A percentile compares a stretch with the other conserved stretches of the same genome.
These are phyloP conservation scores for Columba livia DNA, from an alignment of 2,113 vertebrate species.

Conservation along the genomic window DNA sequence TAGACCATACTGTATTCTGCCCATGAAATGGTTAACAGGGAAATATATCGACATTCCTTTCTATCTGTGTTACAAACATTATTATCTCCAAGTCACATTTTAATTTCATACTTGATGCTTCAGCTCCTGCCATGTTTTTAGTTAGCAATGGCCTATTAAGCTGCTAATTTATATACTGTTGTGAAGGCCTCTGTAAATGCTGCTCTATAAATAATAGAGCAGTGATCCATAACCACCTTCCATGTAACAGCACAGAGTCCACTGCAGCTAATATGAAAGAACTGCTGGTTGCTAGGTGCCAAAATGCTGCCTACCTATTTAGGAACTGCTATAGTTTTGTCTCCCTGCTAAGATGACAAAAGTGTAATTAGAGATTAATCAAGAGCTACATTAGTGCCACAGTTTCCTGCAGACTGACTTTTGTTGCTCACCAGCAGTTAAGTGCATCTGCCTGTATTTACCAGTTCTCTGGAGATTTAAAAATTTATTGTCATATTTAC, in stretches of 20 bases:
- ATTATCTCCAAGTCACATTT: conserved; percentile 59
- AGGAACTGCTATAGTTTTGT: conserved; percentile 86
- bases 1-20: neutral
- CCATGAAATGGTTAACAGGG: conserved; percentile 44
- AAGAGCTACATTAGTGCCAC: conserved; percentile 83
- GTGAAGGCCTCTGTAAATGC: conserved; percentile 80
- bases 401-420: conserved; percentile 79
- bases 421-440: conserved; percentile 81
- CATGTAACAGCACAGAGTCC: conserved; percentile 74
- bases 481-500: conserved; percentile 83
- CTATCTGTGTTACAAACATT: conserved; percentile 41
- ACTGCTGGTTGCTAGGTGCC: conserved; percentile 86
- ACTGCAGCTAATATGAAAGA: conserved; percentile 79
- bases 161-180: conserved; percentile 85
- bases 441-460: conserved; percentile 82
- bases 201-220: conserved; percentile 85
- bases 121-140: conserved; percentile 69
- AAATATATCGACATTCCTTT: conserved; percentile 50
- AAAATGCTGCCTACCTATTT: conserved; percentile 86
- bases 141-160: conserved; percentile 80
- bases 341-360: conserved; percentile 89
- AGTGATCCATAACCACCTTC: conserved; percentile 85
- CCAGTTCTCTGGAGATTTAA: conserved; percentile 80
- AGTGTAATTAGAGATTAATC: conserved; percentile 95
- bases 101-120: conserved; percentile 77